Conservation (phyloP, 30 jellyfish, hydroid and myxozoan genomes). For the Phacellophora camtschatica region DNA sequence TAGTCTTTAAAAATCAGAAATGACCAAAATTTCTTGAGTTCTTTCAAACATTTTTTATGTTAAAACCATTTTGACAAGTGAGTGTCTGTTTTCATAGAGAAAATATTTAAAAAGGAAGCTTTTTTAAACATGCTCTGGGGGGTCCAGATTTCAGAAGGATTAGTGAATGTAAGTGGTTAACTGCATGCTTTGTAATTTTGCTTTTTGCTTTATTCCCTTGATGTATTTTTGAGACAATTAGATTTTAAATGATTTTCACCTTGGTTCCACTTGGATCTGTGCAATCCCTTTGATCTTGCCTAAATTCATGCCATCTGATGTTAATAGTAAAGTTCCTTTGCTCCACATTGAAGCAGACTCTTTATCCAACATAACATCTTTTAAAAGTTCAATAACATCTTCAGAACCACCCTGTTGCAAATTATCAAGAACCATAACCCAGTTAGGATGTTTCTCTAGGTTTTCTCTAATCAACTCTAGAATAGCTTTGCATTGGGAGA, state of each 20-base stretch:
- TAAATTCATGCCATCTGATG: constrained; percentile 9
- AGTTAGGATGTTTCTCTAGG: constrained; percentile 86
- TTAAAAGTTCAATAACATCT: constrained; percentile 27
- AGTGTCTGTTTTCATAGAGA: too few relatives aligned
- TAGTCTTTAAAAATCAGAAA: too few relatives aligned
- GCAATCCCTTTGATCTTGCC: neutral
- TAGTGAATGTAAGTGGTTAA: too few relatives aligned
- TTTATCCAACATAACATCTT: constrained; percentile 27
- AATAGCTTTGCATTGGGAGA: constrained; percentile 59
- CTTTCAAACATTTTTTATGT: too few relatives aligned
- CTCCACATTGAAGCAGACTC: constrained; percentile 47
- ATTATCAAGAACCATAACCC: constrained; percentile 89
- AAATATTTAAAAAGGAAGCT: too few relatives aligned
- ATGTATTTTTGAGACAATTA: too few relatives aligned
- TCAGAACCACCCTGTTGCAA: constrained; percentile 74
- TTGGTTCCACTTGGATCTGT: constrained; percentile 30
- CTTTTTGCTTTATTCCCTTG: too few relatives aligned
- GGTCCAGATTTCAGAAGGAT: too few relatives aligned
- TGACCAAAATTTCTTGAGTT: too few relatives aligned
- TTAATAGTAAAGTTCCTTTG: constrained; percentile 7
- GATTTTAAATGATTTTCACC: neutral
- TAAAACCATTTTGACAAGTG: too few relatives aligned
- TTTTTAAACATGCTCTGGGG: too few relatives aligned
- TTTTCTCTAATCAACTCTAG: constrained; percentile 68
- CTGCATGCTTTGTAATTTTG: too few relatives aligned